Percentiles rank a stretch among this genome's conserved stretches.
Evolutionary conservation across 2,113 vertebrate genomes (phyloP).

Genomic region (Menidia beryllina): DNA sequence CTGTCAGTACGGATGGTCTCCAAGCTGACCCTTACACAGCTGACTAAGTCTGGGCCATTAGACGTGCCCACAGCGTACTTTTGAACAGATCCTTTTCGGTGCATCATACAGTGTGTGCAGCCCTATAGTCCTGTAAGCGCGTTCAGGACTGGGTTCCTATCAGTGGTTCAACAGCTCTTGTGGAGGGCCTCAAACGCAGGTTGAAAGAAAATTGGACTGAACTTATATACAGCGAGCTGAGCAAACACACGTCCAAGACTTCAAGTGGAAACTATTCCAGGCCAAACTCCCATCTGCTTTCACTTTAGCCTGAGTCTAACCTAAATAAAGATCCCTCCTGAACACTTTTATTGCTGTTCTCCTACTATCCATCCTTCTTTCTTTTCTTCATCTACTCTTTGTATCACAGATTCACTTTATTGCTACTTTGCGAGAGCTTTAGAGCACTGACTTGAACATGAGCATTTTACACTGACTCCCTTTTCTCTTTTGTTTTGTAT

Average conservation of each 20-base stretch:
- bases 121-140: slow-evolving; percentile 7
- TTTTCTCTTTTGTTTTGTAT: slow-evolving; percentile 46
- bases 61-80: slow-evolving; percentile 15
- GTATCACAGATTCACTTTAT: slow-evolving; percentile 37
- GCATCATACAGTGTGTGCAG: background rate
- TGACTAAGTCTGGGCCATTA: slow-evolving; percentile 10
- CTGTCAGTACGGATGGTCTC: slow-evolving; percentile 51
- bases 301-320: slow-evolving; percentile 80
- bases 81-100: slow-evolving; percentile 17
- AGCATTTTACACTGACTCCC: slow-evolving; percentile 21
- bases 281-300: slow-evolving; percentile 82
- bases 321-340: slow-evolving; percentile 83
- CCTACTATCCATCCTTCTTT: slow-evolving; percentile 61
- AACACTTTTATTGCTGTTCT: slow-evolving; percentile 76
- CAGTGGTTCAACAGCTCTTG: slow-evolving; percentile 40
- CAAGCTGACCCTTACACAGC: slow-evolving; percentile 45
- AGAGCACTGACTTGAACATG: slow-evolving; percentile 39
- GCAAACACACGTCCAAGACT: slow-evolving; percentile 73
- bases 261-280: slow-evolving; percentile 85
- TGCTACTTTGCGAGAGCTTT: slow-evolving; percentile 50
- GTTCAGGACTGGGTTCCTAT: slow-evolving; percentile 19
- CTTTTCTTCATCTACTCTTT: slow-evolving; percentile 38
- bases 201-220: slow-evolving; percentile 62
- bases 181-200: slow-evolving; percentile 58
- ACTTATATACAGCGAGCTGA: slow-evolving; percentile 65